Base-by-base conservation (phyloP, 2,888 invertebrate genomes). In the Sycophila texana region DNA sequence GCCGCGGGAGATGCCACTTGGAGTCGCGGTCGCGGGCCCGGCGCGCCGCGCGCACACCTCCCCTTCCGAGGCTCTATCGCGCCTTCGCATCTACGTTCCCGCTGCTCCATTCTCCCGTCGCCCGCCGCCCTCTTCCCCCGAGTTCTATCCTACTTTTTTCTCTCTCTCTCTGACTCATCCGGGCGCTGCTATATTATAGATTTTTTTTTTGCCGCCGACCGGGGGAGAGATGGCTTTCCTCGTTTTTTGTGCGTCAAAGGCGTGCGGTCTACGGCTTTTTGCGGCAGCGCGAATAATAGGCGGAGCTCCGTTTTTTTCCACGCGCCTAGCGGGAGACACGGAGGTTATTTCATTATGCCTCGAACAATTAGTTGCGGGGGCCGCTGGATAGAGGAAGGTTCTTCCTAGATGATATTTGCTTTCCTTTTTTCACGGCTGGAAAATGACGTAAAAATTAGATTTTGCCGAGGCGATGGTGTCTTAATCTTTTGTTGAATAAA, bases 1-100 rank as follows among this genome's bases (percentile, higher is more conserved):
- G 61, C 85, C 80, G 82, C 85, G 83, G 84, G 85, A 83, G 83
- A 84, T 83, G 82, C 83, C 84, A 84, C 84, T 84, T 81, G 80
- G 82, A 18, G 63, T 83, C 79, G 81, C 82, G 81, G 80, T 72
- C 61, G 60, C 60, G 72, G 51, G 16, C 14, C 60, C 61, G 7
- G 60, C 60, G 47, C 39, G 30, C 26, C 60, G 2, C 26, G 61
- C 39, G 47, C 39, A 47, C 63, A 49, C 65, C 60, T 74, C 39
- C 22, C 51, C 65, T 70, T 60, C 63, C 39, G 39, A 53, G 47
- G 49, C 49, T 58, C 65, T 49, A 58, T 58, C 77, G 78, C 68
- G 18, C 65, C 12, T n/a, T 18, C 57, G 14, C 30, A 26, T 49
- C 26, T 65, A 13, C 26, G 12, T 13, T 30, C 30, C 16, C 30